These are phyloP conservation scores for Liolophura sinensis DNA, from an alignment of 1,140 invertebrate genomes.

Conservation along the genomic window DNA sequence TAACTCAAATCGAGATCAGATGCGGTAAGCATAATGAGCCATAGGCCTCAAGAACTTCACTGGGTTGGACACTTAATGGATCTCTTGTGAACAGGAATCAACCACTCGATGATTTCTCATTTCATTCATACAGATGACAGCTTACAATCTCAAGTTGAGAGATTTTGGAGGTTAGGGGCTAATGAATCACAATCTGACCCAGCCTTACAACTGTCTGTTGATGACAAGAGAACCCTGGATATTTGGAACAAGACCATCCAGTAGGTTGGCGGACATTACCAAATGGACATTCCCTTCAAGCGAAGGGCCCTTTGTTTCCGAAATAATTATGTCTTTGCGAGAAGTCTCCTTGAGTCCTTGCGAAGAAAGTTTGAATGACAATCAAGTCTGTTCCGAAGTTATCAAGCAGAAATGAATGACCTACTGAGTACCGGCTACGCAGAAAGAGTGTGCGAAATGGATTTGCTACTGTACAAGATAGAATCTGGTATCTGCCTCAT, in stretches of 20 bases:
- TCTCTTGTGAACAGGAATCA: neutral
- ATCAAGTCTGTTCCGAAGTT: constrained; percentile 8
- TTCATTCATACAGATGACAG: neutral
- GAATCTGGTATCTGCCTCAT: no score
- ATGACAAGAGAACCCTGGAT: no score
- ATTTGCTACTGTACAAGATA: constrained; percentile 10
- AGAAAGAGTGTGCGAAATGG: constrained; percentile 8
- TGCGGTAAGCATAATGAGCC: neutral
- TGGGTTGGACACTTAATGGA: neutral
- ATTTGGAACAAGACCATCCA: no score
- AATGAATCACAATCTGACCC: no score
- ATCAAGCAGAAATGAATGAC: constrained; percentile 10
- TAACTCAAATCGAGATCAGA: no score
- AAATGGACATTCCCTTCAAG: constrained; percentile 6
- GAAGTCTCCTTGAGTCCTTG: neutral
- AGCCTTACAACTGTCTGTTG: no score
- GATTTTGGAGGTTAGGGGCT: no score
- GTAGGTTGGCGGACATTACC: constrained; percentile 7
- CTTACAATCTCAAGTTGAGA: no score
- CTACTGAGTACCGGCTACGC: constrained; percentile 10
- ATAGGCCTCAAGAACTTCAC: neutral
- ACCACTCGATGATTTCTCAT: neutral
- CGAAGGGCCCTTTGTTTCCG: neutral
- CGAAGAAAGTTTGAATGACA: constrained; percentile 1
- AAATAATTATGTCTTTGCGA: constrained; percentile 9